Evolutionary conservation across 1,140 invertebrate species (phyloP).

Genomic region (Aphaenogaster ashmeadi): DNA sequence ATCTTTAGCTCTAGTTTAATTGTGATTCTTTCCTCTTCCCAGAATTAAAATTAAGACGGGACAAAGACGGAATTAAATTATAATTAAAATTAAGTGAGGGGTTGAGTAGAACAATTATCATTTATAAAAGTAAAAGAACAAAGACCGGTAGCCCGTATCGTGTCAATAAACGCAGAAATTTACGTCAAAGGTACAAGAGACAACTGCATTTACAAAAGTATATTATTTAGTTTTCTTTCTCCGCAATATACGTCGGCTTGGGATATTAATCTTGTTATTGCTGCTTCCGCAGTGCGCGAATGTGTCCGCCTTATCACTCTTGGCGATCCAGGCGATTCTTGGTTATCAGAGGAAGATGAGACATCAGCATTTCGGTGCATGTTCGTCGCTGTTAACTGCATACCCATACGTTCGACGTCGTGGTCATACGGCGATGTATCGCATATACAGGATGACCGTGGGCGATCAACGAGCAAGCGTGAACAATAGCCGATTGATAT

Average conservation of each 20-base stretch:
- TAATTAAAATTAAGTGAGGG: neutral
- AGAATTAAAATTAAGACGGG: neutral
- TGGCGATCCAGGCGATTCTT: neutral
- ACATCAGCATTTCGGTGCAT: neutral
- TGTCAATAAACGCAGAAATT: neutral
- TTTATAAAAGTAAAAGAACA: neutral
- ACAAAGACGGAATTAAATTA: neutral
- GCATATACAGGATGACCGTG: neutral
- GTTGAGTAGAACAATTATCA: too few species aligned
- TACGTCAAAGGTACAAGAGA: neutral
- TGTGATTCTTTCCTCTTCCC: neutral
- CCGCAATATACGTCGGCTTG: too few species aligned
- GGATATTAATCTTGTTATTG: neutral
- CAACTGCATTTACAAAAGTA: neutral
- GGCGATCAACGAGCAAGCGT: slow-evolving; percentile 45
- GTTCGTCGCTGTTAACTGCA: slow-evolving; percentile 20
- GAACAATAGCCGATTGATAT: slow-evolving; percentile 65
- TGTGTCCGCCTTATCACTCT: neutral
- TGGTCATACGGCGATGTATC: neutral
- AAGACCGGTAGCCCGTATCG: neutral
- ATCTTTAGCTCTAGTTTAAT: neutral
- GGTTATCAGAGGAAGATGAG: neutral
- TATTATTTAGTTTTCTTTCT: neutral
- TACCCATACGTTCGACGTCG: neutral
- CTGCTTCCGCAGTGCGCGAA: neutral